Evolutionary conservation across 2,797 vertebrate species (phyloP).

Genomic region (Halcyon chelicuti): DNA sequence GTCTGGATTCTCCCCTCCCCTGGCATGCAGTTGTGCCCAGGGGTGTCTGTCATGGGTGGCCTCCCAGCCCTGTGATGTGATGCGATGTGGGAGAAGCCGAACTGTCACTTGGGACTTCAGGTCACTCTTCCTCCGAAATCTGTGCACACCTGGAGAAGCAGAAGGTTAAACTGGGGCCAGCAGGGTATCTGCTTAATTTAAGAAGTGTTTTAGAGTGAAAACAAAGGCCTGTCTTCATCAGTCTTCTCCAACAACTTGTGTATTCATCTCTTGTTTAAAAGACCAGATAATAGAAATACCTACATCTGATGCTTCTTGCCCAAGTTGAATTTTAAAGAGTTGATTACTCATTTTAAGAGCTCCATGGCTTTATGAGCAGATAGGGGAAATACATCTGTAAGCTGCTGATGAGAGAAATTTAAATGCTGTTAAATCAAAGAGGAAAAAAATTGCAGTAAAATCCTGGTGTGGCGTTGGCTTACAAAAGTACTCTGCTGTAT

Average conservation of each 20-base stretch:
- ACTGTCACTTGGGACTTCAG: background rate
- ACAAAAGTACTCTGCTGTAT: background rate
- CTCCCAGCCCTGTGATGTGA: background rate
- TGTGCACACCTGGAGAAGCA: accelerated
- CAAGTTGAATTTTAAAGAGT: background rate
- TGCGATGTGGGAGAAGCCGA: background rate
- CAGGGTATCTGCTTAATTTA: background rate
- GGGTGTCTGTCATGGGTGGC: background rate
- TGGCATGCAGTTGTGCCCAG: accelerated
- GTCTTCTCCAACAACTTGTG: background rate
- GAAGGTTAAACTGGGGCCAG: background rate
- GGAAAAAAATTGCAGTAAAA: background rate
- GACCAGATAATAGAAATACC: background rate
- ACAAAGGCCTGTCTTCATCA: background rate
- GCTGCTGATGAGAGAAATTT: background rate
- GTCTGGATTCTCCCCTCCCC: background rate
- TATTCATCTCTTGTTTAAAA: background rate
- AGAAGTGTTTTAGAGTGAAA: slow-evolving; percentile 53
- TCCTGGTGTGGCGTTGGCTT: background rate
- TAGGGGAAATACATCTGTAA: background rate
- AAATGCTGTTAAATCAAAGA: background rate
- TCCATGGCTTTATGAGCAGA: background rate
- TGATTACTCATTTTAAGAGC: background rate
- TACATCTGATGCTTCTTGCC: background rate
- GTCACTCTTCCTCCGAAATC: background rate